Percentiles rank a stretch among this genome's conserved stretches.
Conservation (phyloP, 53 echinoderm and acorn worm species). For the Mesocentrotus franciscanus region DNA sequence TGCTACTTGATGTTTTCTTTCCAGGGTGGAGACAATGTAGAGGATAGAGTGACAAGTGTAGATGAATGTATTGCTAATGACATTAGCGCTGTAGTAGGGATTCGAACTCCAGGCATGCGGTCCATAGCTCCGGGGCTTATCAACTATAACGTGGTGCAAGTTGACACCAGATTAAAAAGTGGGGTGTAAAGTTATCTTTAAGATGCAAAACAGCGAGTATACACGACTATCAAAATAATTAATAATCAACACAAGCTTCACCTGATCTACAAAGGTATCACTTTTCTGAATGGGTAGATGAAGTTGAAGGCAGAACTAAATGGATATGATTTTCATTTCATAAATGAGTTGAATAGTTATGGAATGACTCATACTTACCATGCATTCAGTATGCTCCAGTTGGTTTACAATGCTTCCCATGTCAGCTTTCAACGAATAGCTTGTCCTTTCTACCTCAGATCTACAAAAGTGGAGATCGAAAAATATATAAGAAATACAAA, state of each 20-base stretch:
- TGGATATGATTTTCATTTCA: background rate
- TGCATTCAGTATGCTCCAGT: background rate
- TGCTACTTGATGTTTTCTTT: background rate
- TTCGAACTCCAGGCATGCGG: background rate
- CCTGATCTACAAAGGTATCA: background rate
- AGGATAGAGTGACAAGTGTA: no score
- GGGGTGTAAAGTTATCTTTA: no score
- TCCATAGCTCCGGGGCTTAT: background rate
- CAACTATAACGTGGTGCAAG: no score
- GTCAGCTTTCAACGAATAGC: conserved; percentile 47
- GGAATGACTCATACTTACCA: background rate
- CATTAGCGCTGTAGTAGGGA: no score
- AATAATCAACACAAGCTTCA: no score
- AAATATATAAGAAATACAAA: background rate
- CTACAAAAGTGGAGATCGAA: background rate
- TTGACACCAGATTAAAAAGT: no score
- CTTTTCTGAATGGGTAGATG: background rate
- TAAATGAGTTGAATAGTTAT: background rate
- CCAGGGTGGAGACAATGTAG: background rate
- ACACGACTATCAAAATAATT: no score
- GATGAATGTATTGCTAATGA: background rate
- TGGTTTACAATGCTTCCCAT: conserved; percentile 40
- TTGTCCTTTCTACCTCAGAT: background rate
- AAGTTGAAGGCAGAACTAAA: background rate
- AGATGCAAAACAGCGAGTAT: no score